Evolutionary conservation across 1,140 invertebrate genomes (phyloP).

Genomic region (Danaus melanippus): DNA sequence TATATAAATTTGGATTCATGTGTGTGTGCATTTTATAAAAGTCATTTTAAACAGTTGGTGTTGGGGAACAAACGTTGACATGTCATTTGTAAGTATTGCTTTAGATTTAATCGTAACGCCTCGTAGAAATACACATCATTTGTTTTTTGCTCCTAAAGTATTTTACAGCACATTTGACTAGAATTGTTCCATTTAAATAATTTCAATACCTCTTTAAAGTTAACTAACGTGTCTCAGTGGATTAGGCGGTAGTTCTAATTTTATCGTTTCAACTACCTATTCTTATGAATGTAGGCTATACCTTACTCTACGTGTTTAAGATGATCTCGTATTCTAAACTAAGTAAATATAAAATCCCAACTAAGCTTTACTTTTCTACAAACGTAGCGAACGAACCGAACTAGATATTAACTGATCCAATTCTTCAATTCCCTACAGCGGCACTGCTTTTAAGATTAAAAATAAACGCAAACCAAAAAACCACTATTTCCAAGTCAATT

Average conservation of each 20-base stretch:
- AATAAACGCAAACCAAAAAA: slow-evolving; percentile 54
- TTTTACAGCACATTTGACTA: slow-evolving; percentile 24
- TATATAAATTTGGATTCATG: slow-evolving; percentile 36
- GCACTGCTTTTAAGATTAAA: slow-evolving; percentile 51
- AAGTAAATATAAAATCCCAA: slow-evolving; percentile 55
- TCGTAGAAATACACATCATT: slow-evolving; percentile 25
- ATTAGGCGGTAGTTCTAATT: slow-evolving; percentile 43
- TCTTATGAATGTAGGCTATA: slow-evolving; percentile 68
- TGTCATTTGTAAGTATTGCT: slow-evolving; percentile 66
- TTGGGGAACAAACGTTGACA: slow-evolving; percentile 65
- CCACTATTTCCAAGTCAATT: slow-evolving; percentile 79
- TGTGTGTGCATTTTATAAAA: slow-evolving; percentile 53
- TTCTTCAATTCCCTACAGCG: slow-evolving; percentile 48
- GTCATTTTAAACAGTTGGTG: slow-evolving; percentile 63
- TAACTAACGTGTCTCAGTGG: slow-evolving; percentile 34
- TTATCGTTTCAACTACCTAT: slow-evolving; percentile 41
- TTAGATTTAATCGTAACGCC: slow-evolving; percentile 46
- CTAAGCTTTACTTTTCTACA: slow-evolving; percentile 66
- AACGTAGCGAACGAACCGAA: slow-evolving; percentile 40
- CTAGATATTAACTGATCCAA: slow-evolving; percentile 40
- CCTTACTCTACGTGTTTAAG: slow-evolving; percentile 43
- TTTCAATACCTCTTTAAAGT: slow-evolving; percentile 10
- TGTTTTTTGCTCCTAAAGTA: slow-evolving; percentile 26
- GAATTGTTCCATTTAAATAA: slow-evolving; percentile 6
- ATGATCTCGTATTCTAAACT: slow-evolving; percentile 54